Base-by-base conservation (phyloP, 2,888 invertebrate species). In the Amorpha juglandis region DNA sequence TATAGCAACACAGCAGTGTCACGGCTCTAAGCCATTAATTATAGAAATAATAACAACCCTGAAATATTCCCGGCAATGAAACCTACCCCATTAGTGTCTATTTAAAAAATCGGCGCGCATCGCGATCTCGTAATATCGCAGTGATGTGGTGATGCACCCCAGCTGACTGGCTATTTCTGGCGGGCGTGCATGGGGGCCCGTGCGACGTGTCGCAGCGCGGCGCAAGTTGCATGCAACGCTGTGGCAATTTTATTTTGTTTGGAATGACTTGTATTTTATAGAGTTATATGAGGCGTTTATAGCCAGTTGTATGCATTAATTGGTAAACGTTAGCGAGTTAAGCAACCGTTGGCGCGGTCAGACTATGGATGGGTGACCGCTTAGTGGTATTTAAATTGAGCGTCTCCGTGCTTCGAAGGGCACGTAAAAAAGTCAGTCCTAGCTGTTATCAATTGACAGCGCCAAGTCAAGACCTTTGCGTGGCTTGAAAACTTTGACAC, bases 91-190 rank as follows among this genome's bases (percentile, higher is more conserved):
- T 72, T 73, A 71, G 73, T 53, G 55, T 65, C 51, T 74, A 70
- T 73, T 75, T 71, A 71, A 72, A 70, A 72, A 67, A 48, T 35
- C 50, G 48, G 47, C 55, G 70, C 70, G 72, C 77, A 72, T 71
- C 69, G 69, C 74, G 69, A 69, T 65, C 73, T 69, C 77, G 74
- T 80, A 82, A 84, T 83, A 83, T 78, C 83, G 79, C 73, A 75
- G 33, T 71, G 71, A 69, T 71, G 62, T 69, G 12, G 68, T 84
- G 89, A 88, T 78, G 87, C 88, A 87, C 90, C 89, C 90, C 91
- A 91, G 88, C 91, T 88, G 91, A 89, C 85, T 86, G 75, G 83
- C 86, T 91, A 91, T 91, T 90, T 90, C 81, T 82, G 85, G 85
- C 78, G 72, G 67, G 71, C 71, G 76, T 75, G 79, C 79, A 81